phyloP scores from a whole-genome alignment of 1,140 invertebrate species.

The Brachionus plicatilis region DNA sequence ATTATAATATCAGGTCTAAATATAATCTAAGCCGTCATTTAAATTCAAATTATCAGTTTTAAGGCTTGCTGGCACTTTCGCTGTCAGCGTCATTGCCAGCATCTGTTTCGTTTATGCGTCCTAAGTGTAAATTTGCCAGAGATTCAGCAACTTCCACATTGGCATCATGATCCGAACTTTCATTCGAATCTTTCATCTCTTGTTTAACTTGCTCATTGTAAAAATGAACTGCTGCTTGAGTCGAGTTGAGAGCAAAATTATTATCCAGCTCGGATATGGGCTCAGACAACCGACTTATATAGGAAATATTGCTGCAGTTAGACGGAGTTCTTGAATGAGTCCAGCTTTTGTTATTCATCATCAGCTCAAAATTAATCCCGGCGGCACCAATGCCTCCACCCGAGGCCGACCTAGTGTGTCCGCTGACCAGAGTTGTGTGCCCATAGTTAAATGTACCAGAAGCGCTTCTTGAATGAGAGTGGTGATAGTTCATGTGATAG shows the following conservation, averaged over 20 bases:
- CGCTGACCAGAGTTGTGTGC: not conserved
- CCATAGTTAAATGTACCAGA: slow-evolving; percentile 31
- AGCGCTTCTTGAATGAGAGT: slow-evolving; percentile 25
- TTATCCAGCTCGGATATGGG: slow-evolving; percentile 16
- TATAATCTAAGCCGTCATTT: not conserved
- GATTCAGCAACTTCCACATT: not conserved
- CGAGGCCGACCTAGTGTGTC: not conserved
- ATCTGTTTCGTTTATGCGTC: slow-evolving; percentile 12
- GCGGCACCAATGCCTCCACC: not conserved
- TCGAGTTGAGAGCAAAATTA: not conserved
- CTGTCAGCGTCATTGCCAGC: slow-evolving; percentile 28
- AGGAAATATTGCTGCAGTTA: slow-evolving; percentile 33
- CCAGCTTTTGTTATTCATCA: not conserved
- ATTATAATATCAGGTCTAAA: not conserved
- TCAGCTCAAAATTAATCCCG: not conserved
- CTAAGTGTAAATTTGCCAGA: slow-evolving; percentile 27
- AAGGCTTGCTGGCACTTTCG: not conserved
- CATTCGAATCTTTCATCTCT: slow-evolving; percentile 10
- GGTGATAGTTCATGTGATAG: slow-evolving; percentile 19
- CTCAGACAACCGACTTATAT: slow-evolving; percentile 28
- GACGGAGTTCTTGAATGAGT: slow-evolving; percentile 39
- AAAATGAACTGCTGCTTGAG: slow-evolving; percentile 8
- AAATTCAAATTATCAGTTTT: not conserved
- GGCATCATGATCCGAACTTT: not conserved
- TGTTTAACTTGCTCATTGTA: slow-evolving; percentile 29